These are phyloP conservation scores for Tachycineta bicolor DNA, from an alignment of 2,113 vertebrate species.

Conservation along the genomic window DNA sequence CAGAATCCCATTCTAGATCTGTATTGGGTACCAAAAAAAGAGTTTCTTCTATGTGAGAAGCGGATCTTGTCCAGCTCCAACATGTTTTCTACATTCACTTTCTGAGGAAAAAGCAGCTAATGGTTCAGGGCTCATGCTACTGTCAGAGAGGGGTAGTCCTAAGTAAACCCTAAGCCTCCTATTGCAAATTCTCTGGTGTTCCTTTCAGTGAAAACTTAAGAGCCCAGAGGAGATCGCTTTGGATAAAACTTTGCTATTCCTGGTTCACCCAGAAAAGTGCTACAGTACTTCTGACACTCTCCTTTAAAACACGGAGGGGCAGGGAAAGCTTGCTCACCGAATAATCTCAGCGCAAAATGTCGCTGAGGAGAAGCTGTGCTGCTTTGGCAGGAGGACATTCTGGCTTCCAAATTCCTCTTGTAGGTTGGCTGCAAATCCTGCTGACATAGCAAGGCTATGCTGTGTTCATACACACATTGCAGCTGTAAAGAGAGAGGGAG, in stretches of 20 bases:
- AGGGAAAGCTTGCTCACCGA: not conserved
- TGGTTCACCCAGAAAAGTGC: not conserved
- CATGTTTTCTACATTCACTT: not conserved
- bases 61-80: not conserved
- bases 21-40: not conserved
- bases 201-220: not conserved
- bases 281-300: not conserved
- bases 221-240: not conserved
- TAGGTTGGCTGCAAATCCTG: constrained; percentile 54
- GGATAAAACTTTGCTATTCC: not conserved
- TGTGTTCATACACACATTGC: not conserved
- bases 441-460: constrained; percentile 18
- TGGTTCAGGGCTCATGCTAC: not conserved
- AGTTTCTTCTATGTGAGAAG: not conserved
- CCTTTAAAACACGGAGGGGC: not conserved
- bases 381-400: constrained; percentile 49
- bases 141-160: not conserved
- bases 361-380: not conserved
- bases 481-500: constrained; percentile 36
- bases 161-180: not conserved
- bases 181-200: not conserved
- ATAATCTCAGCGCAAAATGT: not conserved
- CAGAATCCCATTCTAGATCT: not conserved
- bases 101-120: not conserved
- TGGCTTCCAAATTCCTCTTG: constrained; percentile 53